phyloP scores from a whole-genome alignment of 2,113 vertebrate species.

The Larimichthys polyactis region DNA sequence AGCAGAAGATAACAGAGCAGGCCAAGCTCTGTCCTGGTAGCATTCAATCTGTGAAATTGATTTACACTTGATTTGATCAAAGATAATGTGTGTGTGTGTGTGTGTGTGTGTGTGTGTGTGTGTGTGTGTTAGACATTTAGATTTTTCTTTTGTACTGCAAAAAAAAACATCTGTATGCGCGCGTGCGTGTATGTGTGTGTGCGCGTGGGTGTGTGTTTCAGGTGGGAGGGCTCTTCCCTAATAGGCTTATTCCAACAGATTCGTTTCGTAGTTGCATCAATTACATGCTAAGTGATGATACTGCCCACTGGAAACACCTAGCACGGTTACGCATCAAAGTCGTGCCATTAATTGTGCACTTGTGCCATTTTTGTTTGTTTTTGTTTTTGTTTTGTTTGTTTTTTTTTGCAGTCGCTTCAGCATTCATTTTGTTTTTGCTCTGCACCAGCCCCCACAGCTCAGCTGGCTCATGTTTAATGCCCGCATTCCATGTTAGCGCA shows the following conservation, averaged over 20 bases:
- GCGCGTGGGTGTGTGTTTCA: neutral
- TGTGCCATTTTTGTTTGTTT: neutral
- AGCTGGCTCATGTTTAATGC: conserved; percentile 51
- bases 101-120: neutral
- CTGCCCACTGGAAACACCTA: conserved; percentile 8
- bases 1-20: neutral
- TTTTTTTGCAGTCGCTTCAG: conserved; percentile 22
- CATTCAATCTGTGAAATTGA: neutral
- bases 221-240: conserved; percentile 35
- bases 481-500: conserved; percentile 73
- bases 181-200: neutral
- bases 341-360: conserved; percentile 3
- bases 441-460: conserved; percentile 49
- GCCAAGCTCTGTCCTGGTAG: neutral
- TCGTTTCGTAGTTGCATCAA: conserved; percentile 22
- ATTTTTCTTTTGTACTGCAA: neutral
- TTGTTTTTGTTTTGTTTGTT: too few species aligned
- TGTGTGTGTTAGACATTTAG: neutral
- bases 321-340: neutral
- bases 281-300: conserved; percentile 31
- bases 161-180: neutral
- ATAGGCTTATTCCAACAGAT: conserved; percentile 19
- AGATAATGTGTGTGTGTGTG: neutral
- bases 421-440: conserved; percentile 51
- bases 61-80: neutral